Conservation (phyloP, 2,113 vertebrate species). For the Rattus norvegicus region GRCr8 NC_086024.1:41019501-41020000, state of each 20-base stretch:
- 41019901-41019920: neutral
- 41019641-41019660: neutral
- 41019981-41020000: neutral
- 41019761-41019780: neutral
- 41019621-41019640: neutral
- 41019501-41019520: neutral
- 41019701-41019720: neutral
- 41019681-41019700: conserved; percentile 42
- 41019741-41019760: neutral
- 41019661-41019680: neutral
- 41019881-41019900: neutral
- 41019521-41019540: neutral
- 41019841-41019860: neutral
- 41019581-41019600: conserved; percentile 23
- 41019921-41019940: neutral
- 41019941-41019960: neutral
- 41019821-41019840: neutral
- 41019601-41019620: conserved; percentile 37
- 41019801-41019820: fast-evolving
- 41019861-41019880: neutral
- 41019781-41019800: neutral
- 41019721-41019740: neutral
- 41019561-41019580: neutral
- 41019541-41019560: conserved; percentile 5
- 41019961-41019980: neutral